Evolutionary conservation across 2,113 vertebrate genomes (phyloP).

Genomic region (Hippocampus barbouri): DNA sequence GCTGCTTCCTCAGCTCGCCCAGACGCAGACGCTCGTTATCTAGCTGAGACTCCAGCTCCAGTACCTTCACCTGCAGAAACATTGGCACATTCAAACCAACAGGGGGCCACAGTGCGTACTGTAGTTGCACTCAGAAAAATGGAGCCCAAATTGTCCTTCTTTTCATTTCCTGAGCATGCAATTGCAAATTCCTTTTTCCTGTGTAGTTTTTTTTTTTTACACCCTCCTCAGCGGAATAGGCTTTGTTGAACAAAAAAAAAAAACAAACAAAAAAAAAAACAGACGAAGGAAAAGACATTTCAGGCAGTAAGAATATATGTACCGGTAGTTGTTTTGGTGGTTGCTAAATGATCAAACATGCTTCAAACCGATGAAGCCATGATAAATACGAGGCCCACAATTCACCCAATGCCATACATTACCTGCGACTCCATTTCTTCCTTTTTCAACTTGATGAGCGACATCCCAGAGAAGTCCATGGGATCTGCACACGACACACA

Average conservation of each 20-base stretch:
- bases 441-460: constrained; percentile 91
- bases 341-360: background rate
- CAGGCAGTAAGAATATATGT: too few species aligned
- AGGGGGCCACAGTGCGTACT: too few species aligned
- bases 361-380: background rate
- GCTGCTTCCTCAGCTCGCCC: constrained; percentile 88
- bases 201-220: too few species aligned
- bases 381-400: background rate
- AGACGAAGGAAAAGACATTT: too few species aligned
- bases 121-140: too few species aligned
- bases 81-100: too few species aligned
- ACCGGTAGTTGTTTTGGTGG: background rate
- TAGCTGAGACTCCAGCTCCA: constrained; percentile 87
- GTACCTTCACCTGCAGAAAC: constrained; percentile 82
- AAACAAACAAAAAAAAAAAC: background rate
- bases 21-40: constrained; percentile 84
- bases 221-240: too few species aligned
- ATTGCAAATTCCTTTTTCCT: too few species aligned
- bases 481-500: constrained; percentile 72
- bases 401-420: background rate
- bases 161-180: too few species aligned
- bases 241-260: too few species aligned
- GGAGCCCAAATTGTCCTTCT: too few species aligned
- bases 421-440: constrained; percentile 98
- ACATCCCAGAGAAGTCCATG: constrained; percentile 97